phyloP scores from a whole-genome alignment of 2,113 vertebrate genomes.

The Syngnathus floridae region DNA sequence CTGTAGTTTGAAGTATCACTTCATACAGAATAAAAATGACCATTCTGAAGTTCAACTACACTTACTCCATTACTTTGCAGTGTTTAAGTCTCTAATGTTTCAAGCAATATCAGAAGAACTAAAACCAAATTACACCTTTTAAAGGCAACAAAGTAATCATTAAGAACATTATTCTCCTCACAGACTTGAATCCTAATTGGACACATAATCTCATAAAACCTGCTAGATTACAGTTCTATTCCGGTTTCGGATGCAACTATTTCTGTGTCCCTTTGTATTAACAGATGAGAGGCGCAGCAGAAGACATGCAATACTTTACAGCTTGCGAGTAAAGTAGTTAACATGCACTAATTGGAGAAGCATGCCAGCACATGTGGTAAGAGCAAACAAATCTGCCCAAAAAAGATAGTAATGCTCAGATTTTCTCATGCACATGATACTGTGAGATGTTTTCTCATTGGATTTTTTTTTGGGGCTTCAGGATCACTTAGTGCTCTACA shows the following conservation, averaged over 20 bases:
- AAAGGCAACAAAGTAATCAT: not conserved
- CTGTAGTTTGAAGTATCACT: not conserved
- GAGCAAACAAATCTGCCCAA: not conserved
- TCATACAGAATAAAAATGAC: too few relatives aligned
- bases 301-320: not conserved
- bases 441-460: not conserved
- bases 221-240: not conserved
- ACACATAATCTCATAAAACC: not conserved
- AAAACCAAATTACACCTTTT: not conserved
- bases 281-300: not conserved
- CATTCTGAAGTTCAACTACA: not conserved
- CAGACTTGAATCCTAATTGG: not conserved
- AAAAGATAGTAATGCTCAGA: not conserved
- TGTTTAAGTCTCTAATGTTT: too few relatives aligned
- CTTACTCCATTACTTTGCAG: too few relatives aligned
- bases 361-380: not conserved
- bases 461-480: not conserved
- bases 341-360: too few relatives aligned
- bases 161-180: not conserved
- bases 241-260: not conserved
- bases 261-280: slow-evolving; percentile 8
- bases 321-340: not conserved
- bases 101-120: not conserved
- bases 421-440: not conserved
- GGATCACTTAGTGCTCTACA: not conserved